Evolutionary conservation across 2,797 vertebrate genomes (phyloP).

Genomic region (Mus caroli): DNA sequence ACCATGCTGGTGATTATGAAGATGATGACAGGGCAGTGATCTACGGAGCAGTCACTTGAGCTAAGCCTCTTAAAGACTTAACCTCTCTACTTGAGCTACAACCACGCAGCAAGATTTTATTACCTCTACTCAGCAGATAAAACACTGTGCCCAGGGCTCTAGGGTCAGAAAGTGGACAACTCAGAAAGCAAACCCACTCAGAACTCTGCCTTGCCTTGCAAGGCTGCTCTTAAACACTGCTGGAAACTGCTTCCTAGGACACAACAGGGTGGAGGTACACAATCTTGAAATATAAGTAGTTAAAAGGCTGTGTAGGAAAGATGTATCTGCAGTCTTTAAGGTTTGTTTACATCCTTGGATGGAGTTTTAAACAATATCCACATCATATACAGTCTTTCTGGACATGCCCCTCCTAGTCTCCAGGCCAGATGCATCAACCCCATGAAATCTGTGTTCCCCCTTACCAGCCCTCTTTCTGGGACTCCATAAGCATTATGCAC

Average conservation of each 20-base stretch:
- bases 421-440: neutral
- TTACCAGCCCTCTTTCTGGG: neutral
- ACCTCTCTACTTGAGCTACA: slow-evolving; percentile 66
- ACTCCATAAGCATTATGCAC: neutral
- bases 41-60: slow-evolving; percentile 60
- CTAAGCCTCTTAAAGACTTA: slow-evolving; percentile 78
- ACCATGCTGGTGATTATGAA: slow-evolving; percentile 67
- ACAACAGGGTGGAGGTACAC: neutral
- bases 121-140: slow-evolving; percentile 68
- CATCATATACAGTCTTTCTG: neutral
- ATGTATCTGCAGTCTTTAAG: neutral
- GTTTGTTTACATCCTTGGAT: neutral
- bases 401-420: neutral
- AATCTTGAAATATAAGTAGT: slow-evolving; percentile 32
- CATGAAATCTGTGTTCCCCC: neutral
- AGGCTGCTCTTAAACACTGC: slow-evolving; percentile 3
- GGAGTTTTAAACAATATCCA: neutral
- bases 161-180: slow-evolving; percentile 10
- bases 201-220: neutral
- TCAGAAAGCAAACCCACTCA: slow-evolving; percentile 51
- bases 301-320: slow-evolving; percentile 39
- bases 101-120: slow-evolving; percentile 74
- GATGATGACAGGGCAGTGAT: slow-evolving; percentile 74
- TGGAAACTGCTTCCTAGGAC: slow-evolving; percentile 35
- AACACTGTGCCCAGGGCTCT: slow-evolving; percentile 21